phyloP scores from a whole-genome alignment of 2,888 invertebrate genomes.

The Epinotia bilunana region DNA sequence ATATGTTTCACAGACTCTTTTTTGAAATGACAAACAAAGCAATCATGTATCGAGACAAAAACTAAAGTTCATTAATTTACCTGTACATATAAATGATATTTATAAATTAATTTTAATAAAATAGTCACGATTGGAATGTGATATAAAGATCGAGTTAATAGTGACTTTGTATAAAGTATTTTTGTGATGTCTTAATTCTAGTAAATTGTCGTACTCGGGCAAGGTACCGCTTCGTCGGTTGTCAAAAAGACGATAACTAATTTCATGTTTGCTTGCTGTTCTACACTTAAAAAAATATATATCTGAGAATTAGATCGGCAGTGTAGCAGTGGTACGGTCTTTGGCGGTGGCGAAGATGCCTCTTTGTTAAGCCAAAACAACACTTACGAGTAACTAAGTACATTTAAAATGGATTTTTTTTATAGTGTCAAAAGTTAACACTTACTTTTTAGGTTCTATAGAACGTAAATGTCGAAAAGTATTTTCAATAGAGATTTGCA shows the following conservation, averaged over 20 bases:
- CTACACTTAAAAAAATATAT: too few species aligned
- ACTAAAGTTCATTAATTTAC: background rate
- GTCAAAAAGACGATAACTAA: background rate
- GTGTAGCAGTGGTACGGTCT: background rate
- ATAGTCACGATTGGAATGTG: slow-evolving; percentile 32
- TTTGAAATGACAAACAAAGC: slow-evolving; percentile 10
- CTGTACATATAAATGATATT: background rate
- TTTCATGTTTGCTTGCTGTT: too few species aligned
- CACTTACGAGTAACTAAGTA: background rate
- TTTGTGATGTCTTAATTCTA: slow-evolving; percentile 16
- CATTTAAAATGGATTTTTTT: background rate
- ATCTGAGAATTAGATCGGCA: background rate
- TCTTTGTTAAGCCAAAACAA: background rate
- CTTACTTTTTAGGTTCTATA: too few species aligned
- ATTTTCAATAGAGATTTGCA: background rate
- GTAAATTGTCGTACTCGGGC: background rate
- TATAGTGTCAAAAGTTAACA: background rate
- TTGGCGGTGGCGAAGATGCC: background rate
- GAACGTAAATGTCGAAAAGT: background rate
- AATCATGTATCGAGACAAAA: slow-evolving; percentile 15
- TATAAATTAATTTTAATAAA: slow-evolving; percentile 6
- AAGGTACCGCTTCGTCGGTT: background rate
- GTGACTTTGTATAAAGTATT: slow-evolving; percentile 26
- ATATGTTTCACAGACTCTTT: background rate
- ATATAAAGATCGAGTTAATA: slow-evolving; percentile 17